Evolutionary conservation across 2,797 vertebrate species (phyloP).

Genomic region (Pogoniulus pusillus): DNA sequence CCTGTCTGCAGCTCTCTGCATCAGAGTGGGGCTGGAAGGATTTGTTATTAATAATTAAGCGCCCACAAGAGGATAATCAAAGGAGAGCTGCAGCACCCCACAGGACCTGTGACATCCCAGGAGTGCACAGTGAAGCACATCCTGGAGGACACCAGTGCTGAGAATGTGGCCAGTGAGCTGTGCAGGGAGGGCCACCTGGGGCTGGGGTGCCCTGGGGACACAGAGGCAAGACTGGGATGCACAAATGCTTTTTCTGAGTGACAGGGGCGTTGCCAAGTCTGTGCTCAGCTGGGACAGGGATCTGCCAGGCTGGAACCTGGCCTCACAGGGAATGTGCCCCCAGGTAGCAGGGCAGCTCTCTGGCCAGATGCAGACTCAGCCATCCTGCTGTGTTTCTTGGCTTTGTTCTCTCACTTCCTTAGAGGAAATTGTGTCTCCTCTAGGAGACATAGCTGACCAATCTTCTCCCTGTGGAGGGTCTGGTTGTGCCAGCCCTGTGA

Average conservation of each 20-base stretch:
- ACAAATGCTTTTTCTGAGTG: not conserved
- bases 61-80: not conserved
- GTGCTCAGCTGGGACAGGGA: not conserved
- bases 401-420: not conserved
- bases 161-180: not conserved
- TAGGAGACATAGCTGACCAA: rapidly evolving
- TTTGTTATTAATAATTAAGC: not conserved
- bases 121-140: rapidly evolving
- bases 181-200: not conserved
- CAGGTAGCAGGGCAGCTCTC: not conserved
- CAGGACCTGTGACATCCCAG: not conserved
- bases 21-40: not conserved
- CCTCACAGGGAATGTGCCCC: not conserved
- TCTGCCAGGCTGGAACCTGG: not conserved
- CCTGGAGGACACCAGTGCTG: not conserved
- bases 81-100: not conserved
- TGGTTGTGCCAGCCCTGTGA: not conserved
- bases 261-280: not conserved
- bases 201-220: not conserved
- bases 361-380: not conserved
- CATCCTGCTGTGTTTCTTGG: not conserved
- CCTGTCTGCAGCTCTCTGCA: rapidly evolving
- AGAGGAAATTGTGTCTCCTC: not conserved
- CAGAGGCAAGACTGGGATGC: not conserved
- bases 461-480: rapidly evolving